phyloP scores from a whole-genome alignment of 2,888 invertebrate genomes.

The Tinea semifulvella region DNA sequence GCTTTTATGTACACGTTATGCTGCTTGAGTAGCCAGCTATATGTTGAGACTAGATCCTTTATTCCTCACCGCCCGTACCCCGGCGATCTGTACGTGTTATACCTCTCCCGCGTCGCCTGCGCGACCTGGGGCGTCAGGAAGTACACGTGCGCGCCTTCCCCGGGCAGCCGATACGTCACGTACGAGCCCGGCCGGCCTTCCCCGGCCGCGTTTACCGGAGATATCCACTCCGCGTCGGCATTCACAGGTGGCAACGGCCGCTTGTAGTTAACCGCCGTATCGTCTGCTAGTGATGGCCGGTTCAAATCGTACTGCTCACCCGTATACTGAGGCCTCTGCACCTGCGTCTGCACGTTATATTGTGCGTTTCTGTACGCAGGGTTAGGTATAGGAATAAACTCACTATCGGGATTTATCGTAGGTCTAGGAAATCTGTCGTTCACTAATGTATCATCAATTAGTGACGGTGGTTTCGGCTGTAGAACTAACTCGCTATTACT shows the following conservation, averaged over 20 bases:
- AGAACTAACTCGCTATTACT: slow-evolving; percentile 40
- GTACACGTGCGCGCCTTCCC: slow-evolving; percentile 81
- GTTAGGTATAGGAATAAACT: slow-evolving; percentile 62
- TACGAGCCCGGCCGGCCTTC: slow-evolving; percentile 67
- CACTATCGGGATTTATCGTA: slow-evolving; percentile 75
- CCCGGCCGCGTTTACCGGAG: slow-evolving; percentile 53
- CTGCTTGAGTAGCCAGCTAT: slow-evolving; percentile 33
- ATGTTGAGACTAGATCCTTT: slow-evolving; percentile 60
- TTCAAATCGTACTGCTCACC: slow-evolving; percentile 54
- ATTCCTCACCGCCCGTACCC: slow-evolving; percentile 22
- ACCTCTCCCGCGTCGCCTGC: slow-evolving; percentile 26
- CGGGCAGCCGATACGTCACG: slow-evolving; percentile 77
- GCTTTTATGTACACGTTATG: slow-evolving; percentile 58
- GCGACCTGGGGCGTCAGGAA: slow-evolving; percentile 77
- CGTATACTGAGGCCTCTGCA: slow-evolving; percentile 41
- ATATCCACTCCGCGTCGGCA: slow-evolving; percentile 69
- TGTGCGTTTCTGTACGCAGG: slow-evolving; percentile 45
- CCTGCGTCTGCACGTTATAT: slow-evolving; percentile 38
- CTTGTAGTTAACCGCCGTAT: slow-evolving; percentile 67
- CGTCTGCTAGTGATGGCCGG: slow-evolving; percentile 41
- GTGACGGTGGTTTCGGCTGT: slow-evolving; percentile 43
- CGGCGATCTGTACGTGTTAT: slow-evolving; percentile 42
- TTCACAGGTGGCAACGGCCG: slow-evolving; percentile 64
- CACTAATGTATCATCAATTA: slow-evolving; percentile 73
- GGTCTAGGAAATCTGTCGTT: slow-evolving; percentile 77